Conservation (phyloP, 1,140 invertebrate genomes). For the Leptopilina clavipes region DNA sequence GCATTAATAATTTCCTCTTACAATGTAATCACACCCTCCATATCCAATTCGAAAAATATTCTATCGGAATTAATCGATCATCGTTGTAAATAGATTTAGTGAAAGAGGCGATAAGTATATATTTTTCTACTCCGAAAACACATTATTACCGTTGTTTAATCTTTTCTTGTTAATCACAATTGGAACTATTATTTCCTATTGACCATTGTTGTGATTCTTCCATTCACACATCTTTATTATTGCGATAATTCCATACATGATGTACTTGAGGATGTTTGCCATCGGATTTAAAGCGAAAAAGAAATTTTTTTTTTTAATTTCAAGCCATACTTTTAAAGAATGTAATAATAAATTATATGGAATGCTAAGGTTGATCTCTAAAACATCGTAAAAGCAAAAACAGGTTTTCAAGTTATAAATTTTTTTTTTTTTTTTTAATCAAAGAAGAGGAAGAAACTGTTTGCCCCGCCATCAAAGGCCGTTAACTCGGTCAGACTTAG, state of each 20-base stretch:
- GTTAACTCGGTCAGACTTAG: not conserved
- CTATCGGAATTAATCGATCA: conserved; percentile 5
- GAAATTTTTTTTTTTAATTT: too few relatives aligned
- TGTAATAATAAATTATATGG: not conserved
- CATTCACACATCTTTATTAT: not conserved
- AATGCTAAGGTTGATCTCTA: not conserved
- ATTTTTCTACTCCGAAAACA: not conserved
- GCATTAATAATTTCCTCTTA: not conserved
- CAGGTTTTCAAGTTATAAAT: not conserved
- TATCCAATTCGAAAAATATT: not conserved
- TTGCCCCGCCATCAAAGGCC: not conserved
- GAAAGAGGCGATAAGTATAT: not conserved
- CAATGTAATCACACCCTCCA: conserved; percentile 14
- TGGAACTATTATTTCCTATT: not conserved
- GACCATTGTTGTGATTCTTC: not conserved
- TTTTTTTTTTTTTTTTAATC: not conserved
- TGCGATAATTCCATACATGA: too few relatives aligned
- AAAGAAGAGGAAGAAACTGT: not conserved
- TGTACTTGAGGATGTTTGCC: too few relatives aligned
- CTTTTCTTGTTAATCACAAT: not conserved
- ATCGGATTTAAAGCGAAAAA: too few relatives aligned
- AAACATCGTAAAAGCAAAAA: not conserved
- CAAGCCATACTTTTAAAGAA: too few relatives aligned
- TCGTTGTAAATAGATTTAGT: not conserved
- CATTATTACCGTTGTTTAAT: not conserved